Evolutionary conservation across 2,797 vertebrate species (phyloP).

Genomic region (Petrocephalus sullivani): DNA sequence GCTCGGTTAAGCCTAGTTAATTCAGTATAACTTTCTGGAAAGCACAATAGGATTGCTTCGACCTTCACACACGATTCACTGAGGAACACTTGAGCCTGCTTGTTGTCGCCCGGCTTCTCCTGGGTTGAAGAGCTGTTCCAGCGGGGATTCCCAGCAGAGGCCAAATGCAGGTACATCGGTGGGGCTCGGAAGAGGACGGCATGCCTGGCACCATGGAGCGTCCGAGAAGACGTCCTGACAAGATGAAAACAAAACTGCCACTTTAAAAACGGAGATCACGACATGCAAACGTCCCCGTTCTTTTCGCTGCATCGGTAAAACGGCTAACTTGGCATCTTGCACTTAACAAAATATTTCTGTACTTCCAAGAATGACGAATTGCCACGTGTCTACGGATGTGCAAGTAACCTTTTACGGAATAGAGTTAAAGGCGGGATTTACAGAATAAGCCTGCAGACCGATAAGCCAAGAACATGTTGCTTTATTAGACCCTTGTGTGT

Average conservation of each 20-base stretch:
- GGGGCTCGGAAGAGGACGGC: conserved; percentile 23
- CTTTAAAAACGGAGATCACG: not conserved
- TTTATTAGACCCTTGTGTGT: not conserved
- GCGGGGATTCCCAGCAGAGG: conserved; percentile 21
- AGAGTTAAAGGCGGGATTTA: not conserved
- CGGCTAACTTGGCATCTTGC: not conserved
- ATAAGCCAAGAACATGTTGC: not conserved
- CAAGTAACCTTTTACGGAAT: not conserved
- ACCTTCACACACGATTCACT: conserved; percentile 70
- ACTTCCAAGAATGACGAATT: not conserved
- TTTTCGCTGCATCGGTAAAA: not conserved
- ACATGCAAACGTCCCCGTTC: not conserved
- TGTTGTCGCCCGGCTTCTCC: conserved; percentile 31
- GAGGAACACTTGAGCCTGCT: conserved; percentile 44
- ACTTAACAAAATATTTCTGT: not conserved
- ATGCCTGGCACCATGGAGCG: conserved; percentile 25
- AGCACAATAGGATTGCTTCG: not conserved
- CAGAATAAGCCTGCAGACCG: not conserved
- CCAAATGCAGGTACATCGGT: not conserved
- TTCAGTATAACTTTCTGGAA: not conserved
- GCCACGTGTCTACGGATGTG: no score
- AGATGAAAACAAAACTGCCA: conserved; percentile 18
- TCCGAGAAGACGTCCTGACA: conserved; percentile 39
- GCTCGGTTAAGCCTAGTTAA: not conserved
- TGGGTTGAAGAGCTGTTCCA: conserved; percentile 46